phyloP scores from a whole-genome alignment of 1,140 invertebrate genomes.

The Amyelois transitella region DNA sequence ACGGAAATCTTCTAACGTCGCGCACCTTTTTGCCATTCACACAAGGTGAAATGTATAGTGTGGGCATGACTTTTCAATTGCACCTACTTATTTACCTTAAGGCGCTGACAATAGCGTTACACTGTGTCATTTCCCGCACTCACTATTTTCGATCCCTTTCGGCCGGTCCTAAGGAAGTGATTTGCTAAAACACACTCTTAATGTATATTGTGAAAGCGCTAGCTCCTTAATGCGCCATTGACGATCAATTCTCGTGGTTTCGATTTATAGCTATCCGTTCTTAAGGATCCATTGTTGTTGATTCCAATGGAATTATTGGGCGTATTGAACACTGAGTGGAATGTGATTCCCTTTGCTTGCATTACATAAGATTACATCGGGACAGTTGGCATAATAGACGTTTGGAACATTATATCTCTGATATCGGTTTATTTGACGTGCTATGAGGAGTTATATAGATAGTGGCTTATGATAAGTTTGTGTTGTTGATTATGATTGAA shows the following conservation, averaged over 20 bases:
- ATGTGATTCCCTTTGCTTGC: slow-evolving; percentile 32
- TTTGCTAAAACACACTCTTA: slow-evolving; percentile 68
- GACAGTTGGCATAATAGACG: neutral
- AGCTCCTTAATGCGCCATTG: slow-evolving; percentile 62
- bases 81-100: slow-evolving; percentile 60
- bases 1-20: no score
- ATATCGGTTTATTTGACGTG: neutral
- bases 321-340: slow-evolving; percentile 30
- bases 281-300: slow-evolving; percentile 56
- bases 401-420: neutral
- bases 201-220: slow-evolving; percentile 61
- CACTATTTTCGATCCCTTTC: slow-evolving; percentile 54
- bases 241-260: slow-evolving; percentile 49
- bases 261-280: slow-evolving; percentile 61
- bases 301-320: slow-evolving; percentile 48
- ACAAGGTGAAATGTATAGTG: no score
- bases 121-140: slow-evolving; percentile 69
- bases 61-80: slow-evolving; percentile 71
- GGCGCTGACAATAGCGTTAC: slow-evolving; percentile 47
- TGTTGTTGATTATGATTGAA: no score
- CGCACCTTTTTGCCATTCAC: no score
- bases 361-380: neutral
- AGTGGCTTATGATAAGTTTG: no score
- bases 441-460: no score
- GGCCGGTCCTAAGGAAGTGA: slow-evolving; percentile 56